phyloP scores from a whole-genome alignment of 2,797 vertebrate genomes.

The Spinus olivaceus region DNA sequence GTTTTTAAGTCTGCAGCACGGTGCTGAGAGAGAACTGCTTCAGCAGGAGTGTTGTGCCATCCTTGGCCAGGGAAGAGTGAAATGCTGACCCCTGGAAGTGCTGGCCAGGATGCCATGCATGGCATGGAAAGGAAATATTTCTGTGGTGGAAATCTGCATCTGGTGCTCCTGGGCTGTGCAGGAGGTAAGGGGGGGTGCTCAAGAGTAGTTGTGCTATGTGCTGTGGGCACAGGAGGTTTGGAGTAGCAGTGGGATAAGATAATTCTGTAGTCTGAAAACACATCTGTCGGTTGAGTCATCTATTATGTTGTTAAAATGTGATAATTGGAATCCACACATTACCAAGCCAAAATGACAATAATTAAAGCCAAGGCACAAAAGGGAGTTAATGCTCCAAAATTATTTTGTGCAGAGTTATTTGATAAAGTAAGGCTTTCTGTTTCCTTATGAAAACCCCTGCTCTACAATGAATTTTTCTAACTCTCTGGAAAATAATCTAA shows the following conservation, averaged over 20 bases:
- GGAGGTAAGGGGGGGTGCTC: neutral
- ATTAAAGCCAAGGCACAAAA: constrained; percentile 4
- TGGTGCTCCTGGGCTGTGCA: accelerated
- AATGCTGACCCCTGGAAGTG: neutral
- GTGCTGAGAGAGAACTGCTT: neutral
- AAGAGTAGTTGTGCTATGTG: neutral
- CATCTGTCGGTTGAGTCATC: neutral
- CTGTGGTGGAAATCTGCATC: neutral
- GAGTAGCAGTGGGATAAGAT: neutral
- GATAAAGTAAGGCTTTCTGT: neutral
- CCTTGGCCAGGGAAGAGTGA: neutral
- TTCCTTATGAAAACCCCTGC: neutral
- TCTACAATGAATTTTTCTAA: neutral
- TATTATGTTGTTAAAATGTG: neutral
- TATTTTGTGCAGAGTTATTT: neutral
- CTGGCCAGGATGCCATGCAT: neutral
- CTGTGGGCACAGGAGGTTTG: neutral
- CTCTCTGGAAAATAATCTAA: constrained; percentile 43
- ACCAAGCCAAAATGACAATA: neutral
- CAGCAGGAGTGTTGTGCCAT: neutral
- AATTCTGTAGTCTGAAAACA: neutral
- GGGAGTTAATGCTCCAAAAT: constrained; percentile 20
- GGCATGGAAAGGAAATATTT: neutral
- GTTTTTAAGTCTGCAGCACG: neutral
- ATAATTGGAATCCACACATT: neutral